These are phyloP conservation scores for Penaeus japonicus DNA, from an alignment of 1,140 invertebrate species.

Conservation along the genomic window DNA sequence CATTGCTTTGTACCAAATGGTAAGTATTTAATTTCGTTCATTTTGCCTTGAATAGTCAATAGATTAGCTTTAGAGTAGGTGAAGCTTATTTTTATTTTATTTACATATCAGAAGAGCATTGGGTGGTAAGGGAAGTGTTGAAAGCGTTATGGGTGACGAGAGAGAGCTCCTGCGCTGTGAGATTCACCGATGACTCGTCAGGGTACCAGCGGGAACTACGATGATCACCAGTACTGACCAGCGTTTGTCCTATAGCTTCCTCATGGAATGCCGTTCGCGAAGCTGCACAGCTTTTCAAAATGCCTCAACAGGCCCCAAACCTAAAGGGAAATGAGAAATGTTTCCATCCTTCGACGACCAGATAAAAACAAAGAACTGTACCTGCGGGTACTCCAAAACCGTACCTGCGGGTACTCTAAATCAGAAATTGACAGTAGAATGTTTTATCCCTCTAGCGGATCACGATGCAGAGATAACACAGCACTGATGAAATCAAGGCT, in stretches of 20 bases:
- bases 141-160: conserved; percentile 38
- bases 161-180: conserved; percentile 38
- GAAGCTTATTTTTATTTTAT: conserved; percentile 52
- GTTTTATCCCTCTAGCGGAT: no score
- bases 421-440: no score
- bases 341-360: background rate
- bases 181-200: conserved; percentile 17
- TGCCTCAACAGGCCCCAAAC: background rate
- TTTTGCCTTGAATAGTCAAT: conserved; percentile 1
- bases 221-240: conserved; percentile 38
- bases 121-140: conserved; percentile 55
- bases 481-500: background rate
- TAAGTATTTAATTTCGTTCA: conserved; percentile 33
- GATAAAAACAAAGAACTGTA: background rate
- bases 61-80: conserved; percentile 32
- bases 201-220: conserved; percentile 35
- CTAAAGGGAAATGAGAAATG: background rate
- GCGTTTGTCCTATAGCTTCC: conserved; percentile 29
- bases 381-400: background rate
- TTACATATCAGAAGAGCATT: conserved; percentile 53
- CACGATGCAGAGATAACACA: background rate
- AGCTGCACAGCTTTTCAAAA: background rate
- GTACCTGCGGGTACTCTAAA: background rate
- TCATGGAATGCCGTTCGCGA: conserved; percentile 11
- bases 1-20: background rate